A percentile compares a stretch with the other conserved stretches of the same genome.
Conservation (phyloP, 2,888 invertebrate species). For the Nowickia ferox region DNA sequence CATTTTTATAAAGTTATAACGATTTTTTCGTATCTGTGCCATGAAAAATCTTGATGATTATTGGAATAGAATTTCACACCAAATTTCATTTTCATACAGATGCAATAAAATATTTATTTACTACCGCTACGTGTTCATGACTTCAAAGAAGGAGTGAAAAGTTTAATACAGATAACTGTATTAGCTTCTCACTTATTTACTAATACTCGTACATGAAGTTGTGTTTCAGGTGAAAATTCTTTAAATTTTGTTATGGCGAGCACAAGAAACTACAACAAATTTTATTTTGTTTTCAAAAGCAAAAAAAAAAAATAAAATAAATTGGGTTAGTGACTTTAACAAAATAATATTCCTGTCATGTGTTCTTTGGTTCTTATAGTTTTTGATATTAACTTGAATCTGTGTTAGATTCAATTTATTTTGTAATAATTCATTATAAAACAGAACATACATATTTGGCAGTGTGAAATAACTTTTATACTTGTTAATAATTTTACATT, state of each 20-base stretch:
- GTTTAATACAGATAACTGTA: not conserved
- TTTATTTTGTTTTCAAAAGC: no score
- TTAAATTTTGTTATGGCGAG: not conserved
- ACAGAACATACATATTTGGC: slow-evolving; percentile 49
- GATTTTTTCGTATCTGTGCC: not conserved
- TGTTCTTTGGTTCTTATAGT: not conserved
- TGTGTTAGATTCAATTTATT: slow-evolving; percentile 53
- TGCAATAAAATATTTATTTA: slow-evolving; percentile 10
- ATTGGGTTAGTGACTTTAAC: not conserved
- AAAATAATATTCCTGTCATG: not conserved
- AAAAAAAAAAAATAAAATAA: no score
- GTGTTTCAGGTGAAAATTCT: slow-evolving; percentile 15
- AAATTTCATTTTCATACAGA: not conserved
- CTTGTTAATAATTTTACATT: slow-evolving; percentile 29
- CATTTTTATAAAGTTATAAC: no score
- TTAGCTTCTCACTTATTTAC: not conserved
- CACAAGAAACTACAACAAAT: no score
- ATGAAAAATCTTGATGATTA: not conserved
- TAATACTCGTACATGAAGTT: not conserved
- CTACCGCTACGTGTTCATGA: slow-evolving; percentile 28
- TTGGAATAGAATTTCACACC: not conserved
- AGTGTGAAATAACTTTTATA: slow-evolving; percentile 13
- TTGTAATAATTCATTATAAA: slow-evolving; percentile 48
- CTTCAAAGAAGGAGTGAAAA: not conserved
- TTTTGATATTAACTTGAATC: slow-evolving; percentile 2